phyloP scores from a whole-genome alignment of 2,797 vertebrate genomes.

The Nasua narica region DNA sequence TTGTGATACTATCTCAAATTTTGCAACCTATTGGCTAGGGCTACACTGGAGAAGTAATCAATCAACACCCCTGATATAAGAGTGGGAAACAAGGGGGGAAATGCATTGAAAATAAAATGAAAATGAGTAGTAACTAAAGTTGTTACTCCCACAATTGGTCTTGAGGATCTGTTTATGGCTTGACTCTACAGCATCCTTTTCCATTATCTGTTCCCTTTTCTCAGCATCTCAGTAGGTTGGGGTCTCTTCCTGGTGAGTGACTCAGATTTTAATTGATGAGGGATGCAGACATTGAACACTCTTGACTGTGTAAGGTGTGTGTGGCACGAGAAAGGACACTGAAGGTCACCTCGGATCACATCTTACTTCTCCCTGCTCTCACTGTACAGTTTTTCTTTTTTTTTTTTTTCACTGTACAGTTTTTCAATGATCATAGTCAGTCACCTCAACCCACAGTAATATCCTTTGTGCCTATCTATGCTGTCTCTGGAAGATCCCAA shows the following conservation, averaged over 20 bases:
- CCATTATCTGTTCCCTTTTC: neutral
- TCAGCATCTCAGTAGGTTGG: neutral
- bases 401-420: neutral
- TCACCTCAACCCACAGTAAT: neutral
- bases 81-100: neutral
- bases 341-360: neutral
- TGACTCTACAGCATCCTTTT: neutral
- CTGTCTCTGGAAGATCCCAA: neutral
- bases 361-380: neutral
- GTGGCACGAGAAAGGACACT: neutral
- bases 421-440: neutral
- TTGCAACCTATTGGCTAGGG: neutral
- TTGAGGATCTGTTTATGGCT: neutral
- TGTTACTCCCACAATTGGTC: neutral
- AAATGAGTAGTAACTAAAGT: neutral
- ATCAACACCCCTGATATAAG: neutral
- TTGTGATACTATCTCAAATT: neutral
- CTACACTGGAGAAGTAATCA: neutral
- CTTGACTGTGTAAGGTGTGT: neutral
- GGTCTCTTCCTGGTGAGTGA: neutral
- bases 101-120: neutral
- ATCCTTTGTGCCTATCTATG: neutral
- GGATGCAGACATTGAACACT: neutral
- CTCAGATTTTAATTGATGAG: neutral
- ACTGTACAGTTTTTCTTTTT: neutral